Conservation (phyloP, 2,888 invertebrate species). For the Chirona hameri region DNA sequence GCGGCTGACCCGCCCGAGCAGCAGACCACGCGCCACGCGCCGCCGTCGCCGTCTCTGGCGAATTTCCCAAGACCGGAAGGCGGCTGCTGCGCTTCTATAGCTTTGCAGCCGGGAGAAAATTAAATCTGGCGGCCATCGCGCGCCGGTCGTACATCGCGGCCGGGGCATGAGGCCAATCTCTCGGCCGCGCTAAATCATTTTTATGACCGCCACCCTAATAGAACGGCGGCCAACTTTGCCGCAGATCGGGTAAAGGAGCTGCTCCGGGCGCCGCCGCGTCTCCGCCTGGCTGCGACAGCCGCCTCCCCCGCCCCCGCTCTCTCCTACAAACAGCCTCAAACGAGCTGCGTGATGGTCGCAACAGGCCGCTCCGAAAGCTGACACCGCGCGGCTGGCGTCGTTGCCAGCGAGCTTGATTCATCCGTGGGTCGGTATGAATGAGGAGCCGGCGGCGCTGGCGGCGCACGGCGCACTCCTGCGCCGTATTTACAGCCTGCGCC, state of each 20-base stretch:
- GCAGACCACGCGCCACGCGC: neutral
- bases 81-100: neutral
- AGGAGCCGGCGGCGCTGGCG: neutral
- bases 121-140: conserved; percentile 1
- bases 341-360: neutral
- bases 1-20: too few species aligned
- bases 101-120: conserved; percentile 27
- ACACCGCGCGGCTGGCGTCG: neutral
- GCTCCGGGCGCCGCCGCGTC: neutral
- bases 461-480: neutral
- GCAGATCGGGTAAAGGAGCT: neutral
- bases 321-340: too few species aligned
- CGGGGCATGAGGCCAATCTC: conserved; percentile 24
- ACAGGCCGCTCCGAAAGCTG: neutral
- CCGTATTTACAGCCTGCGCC: neutral
- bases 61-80: neutral
- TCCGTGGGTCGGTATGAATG: neutral
- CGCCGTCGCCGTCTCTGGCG: neutral
- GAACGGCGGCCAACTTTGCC: conserved; percentile 11
- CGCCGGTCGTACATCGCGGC: neutral
- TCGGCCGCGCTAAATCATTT: conserved; percentile 7
- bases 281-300: neutral
- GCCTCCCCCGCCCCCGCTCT: neutral
- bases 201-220: conserved; percentile 24
- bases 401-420: neutral